These are phyloP conservation scores for Nothocercus nigrocapillus DNA, from an alignment of 2,113 vertebrate genomes.

Conservation along the genomic window DNA sequence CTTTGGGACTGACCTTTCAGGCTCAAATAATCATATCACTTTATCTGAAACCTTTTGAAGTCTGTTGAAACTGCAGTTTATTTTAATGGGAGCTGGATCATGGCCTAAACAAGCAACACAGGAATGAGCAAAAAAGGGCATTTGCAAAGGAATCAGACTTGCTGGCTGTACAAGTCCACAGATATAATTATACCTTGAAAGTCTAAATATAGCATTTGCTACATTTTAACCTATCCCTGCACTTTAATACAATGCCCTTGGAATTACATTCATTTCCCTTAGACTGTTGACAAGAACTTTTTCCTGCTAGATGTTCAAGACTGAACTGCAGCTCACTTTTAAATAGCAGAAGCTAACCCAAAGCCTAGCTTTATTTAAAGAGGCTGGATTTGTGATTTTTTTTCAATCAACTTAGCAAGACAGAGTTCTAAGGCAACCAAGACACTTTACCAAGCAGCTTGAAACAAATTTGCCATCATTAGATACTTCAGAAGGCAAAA, in stretches of 20 bases:
- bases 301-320: background rate
- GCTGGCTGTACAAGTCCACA: background rate
- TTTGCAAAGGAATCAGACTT: background rate
- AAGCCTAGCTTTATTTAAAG: background rate
- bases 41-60: background rate
- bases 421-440: constrained; percentile 10
- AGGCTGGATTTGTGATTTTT: background rate
- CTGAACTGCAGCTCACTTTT: background rate
- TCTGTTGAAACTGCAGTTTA: background rate
- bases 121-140: background rate
- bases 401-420: background rate
- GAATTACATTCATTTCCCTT: background rate
- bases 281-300: background rate
- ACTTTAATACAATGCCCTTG: background rate
- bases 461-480: background rate
- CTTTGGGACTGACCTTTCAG: background rate
- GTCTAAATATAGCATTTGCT: background rate
- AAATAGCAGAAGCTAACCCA: background rate
- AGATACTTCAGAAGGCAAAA: background rate
- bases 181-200: background rate
- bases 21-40: background rate
- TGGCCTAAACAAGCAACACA: background rate
- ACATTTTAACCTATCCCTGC: background rate
- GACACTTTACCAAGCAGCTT: background rate
- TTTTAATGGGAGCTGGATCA: background rate